Percentiles rank a stretch among this genome's conserved stretches.
Conservation (phyloP, 2,113 vertebrate genomes). For the Entomyzon cyanotis region DNA sequence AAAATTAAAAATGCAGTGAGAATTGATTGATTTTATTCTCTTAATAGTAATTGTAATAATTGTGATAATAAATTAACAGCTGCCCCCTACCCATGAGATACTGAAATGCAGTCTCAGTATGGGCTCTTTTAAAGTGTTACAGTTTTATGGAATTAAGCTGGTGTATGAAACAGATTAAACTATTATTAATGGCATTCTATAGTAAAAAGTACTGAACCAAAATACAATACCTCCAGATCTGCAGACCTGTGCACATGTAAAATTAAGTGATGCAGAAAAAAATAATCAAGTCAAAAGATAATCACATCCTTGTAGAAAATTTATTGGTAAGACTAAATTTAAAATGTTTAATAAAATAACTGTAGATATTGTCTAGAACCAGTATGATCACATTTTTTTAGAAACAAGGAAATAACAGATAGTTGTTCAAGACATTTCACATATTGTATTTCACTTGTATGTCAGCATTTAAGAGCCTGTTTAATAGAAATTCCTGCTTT, state of each 20-base stretch:
- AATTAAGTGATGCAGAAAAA: neutral
- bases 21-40: neutral
- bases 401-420: neutral
- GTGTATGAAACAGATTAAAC: neutral
- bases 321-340: neutral
- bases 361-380: neutral
- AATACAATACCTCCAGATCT: neutral
- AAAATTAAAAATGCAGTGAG: neutral
- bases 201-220: neutral
- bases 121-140: neutral
- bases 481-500: neutral
- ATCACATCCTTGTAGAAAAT: neutral
- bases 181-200: neutral
- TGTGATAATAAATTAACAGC: conserved; percentile 22
- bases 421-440: neutral
- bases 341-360: neutral
- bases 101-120: conserved; percentile 5
- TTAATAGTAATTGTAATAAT: neutral
- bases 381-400: neutral
- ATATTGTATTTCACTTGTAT: neutral
- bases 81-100: conserved; percentile 26
- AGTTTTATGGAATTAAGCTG: neutral
- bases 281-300: neutral
- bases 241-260: neutral
- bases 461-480: neutral